phyloP scores from a whole-genome alignment of 1,140 invertebrate genomes.

The Drosophila sp. region DNA sequence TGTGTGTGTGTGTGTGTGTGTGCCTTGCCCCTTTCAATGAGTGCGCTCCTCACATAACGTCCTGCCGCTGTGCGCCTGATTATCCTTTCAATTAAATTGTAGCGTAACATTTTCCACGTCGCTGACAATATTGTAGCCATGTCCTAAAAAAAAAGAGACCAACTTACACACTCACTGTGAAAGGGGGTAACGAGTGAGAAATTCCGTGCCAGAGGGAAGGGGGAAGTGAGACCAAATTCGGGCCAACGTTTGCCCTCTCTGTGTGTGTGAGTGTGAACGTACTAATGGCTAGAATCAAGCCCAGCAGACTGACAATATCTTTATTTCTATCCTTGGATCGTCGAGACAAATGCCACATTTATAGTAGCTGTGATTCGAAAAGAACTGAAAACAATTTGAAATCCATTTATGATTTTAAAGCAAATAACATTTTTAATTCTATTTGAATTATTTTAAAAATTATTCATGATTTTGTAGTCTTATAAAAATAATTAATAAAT shows the following conservation, averaged over 20 bases:
- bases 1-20: conserved; percentile 19
- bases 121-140: conserved; percentile 51
- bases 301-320: conserved; percentile 17
- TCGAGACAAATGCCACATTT: neutral
- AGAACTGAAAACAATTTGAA: neutral
- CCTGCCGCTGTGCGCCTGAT: conserved; percentile 76
- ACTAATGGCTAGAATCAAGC: conserved; percentile 54
- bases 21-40: conserved; percentile 38
- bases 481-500: too few species aligned
- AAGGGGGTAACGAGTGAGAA: neutral
- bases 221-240: conserved; percentile 7
- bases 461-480: too few species aligned
- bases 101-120: conserved; percentile 83
- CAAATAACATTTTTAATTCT: too few species aligned
- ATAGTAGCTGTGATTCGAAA: neutral
- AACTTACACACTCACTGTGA: neutral
- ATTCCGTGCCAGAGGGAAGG: neutral
- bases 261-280: conserved; percentile 15
- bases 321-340: neutral
- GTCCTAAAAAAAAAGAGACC: conserved; percentile 16
- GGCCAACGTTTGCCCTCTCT: conserved; percentile 28
- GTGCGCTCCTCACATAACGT: conserved; percentile 57
- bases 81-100: conserved; percentile 84
- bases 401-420: too few species aligned
- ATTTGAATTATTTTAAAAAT: too few species aligned